Base-by-base conservation (phyloP, 2,113 vertebrate species). In the Melanerpes aurifrons region DNA sequence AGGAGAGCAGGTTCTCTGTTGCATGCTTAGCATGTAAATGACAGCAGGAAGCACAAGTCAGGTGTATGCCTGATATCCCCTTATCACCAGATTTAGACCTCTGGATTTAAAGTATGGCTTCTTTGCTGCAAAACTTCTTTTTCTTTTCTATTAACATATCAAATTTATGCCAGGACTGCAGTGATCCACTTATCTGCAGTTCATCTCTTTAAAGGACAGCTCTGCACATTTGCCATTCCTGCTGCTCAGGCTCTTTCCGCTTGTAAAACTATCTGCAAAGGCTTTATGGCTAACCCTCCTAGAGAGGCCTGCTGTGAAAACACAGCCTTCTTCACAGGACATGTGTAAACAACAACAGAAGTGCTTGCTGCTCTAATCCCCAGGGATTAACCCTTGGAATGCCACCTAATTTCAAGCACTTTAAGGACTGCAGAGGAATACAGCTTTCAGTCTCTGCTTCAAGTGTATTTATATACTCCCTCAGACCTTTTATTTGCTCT, bases 301-400 rank as follows among this genome's bases (percentile, higher is more conserved):
- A 73, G 43, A 75, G 61, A 63, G 25, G 17, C 86, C 66, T 74
- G 83, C 91, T 92, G 81, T 77, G 86, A 93, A 95, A 94, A 89
- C 89, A 91, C 43, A 70, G 58, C 67, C 69, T 91, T 79, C 77
- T 91, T 94, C 77, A 70, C 94, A 95, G 57, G 85, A 91, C 53
- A 20, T 12, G n/a, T 94, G 92, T 89, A 95, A 96, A 95, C 90
- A 95, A 75, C 82, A 93, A 62, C 76, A 92, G 28, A 77, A 96
- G 48, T 71, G 71, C 29, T 84, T 93, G 89, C 86, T 69, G 75
- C 16, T n/a, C 67, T 96, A 95, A 96, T 93, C 90, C 59, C 59
- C 31, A 53, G 43, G 56, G 95, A 95, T 93, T 96, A 96, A 97
- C 93, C 82, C 93, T 76, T 92, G 84, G 90, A 92, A 93, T 89